Evolutionary conservation across 1,140 invertebrate species (phyloP), one percentile per base, ranked within the genome.

Genomic region (Neocloeon triangulifer): DNA sequence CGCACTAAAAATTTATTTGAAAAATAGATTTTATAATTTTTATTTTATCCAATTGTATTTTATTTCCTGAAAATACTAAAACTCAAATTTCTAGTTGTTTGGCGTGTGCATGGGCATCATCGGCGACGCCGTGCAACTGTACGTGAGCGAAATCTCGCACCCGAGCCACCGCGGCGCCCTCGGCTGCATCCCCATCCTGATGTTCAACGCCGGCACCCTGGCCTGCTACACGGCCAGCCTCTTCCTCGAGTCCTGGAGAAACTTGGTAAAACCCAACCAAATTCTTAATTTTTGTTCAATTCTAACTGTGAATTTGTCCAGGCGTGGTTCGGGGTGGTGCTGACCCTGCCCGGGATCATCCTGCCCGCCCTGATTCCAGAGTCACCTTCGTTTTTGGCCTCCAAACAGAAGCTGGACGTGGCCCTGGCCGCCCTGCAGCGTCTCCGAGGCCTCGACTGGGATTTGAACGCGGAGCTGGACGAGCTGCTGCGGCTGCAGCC

Each of bases 121-220:
- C 19, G 16, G 18, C 3, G 30, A 34, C 27, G 31, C 38, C 13
- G 36, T 39, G n/a, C 43, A 51, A 39, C 51, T 66, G 16, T 68
- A 68, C 38, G 51, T 68, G 14, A 58, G 58, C 36, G 65, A 68
- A 46, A 62, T 61, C 15, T 54, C 62, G 3, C 55, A 61, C 10
- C 55, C 61, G 22, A 50, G 55, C 26, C 51, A 60, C 20, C 39
- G 65, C 20, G 65, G 64, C 4, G 48, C 57, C 28, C 43, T 66
- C 22, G 61, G 61, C 6, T 39, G 37, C 27, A 25, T 39, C 12
- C 37, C 37, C 12, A 19, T 36, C 7, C 34, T 39, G 4, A 39
- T 39, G 37, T 39, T 36, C 29, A 39, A 39, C 21, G 19, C 33
- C 3, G 37, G 37, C 10, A 39, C 32, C 7, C 34, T 39, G 5